phyloP scores from a whole-genome alignment of 2,888 invertebrate genomes.

The Acanthococcus lagerstroemiae region DNA sequence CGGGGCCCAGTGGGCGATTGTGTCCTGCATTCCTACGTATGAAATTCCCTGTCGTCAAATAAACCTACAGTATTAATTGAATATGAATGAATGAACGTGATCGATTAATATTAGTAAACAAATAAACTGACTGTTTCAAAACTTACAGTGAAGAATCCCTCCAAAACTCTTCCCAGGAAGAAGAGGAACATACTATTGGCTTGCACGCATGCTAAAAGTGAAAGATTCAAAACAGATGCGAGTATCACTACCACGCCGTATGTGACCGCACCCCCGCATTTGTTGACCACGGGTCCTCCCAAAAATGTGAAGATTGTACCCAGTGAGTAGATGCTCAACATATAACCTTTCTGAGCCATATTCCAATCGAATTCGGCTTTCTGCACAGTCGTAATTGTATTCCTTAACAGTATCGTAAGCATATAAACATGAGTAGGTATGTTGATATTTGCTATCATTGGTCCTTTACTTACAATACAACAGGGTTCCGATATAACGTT shows the following conservation, averaged over 20 bases:
- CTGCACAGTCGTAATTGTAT: too few relatives aligned
- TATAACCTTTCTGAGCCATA: not conserved
- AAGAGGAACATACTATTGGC: not conserved
- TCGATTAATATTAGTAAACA: too few relatives aligned
- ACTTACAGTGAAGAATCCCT: not conserved
- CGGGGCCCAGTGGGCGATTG: too few relatives aligned
- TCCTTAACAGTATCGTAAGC: too few relatives aligned
- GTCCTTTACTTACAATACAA: not conserved
- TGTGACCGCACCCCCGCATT: not conserved
- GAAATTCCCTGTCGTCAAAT: too few relatives aligned
- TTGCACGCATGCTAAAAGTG: not conserved
- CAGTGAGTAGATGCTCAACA: not conserved
- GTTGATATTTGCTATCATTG: too few relatives aligned
- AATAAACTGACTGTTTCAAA: too few relatives aligned
- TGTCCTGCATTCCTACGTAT: too few relatives aligned
- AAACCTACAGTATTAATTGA: too few relatives aligned
- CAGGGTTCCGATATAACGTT: too few relatives aligned
- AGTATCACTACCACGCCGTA: not conserved
- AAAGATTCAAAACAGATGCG: not conserved
- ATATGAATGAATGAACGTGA: too few relatives aligned
- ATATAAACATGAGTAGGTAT: too few relatives aligned
- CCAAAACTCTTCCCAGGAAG: not conserved
- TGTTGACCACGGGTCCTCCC: not conserved
- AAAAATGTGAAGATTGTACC: not conserved
- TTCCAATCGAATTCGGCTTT: not conserved